Conservation (phyloP, 2,113 vertebrate species). For the Leptodactylus fuscus region DNA sequence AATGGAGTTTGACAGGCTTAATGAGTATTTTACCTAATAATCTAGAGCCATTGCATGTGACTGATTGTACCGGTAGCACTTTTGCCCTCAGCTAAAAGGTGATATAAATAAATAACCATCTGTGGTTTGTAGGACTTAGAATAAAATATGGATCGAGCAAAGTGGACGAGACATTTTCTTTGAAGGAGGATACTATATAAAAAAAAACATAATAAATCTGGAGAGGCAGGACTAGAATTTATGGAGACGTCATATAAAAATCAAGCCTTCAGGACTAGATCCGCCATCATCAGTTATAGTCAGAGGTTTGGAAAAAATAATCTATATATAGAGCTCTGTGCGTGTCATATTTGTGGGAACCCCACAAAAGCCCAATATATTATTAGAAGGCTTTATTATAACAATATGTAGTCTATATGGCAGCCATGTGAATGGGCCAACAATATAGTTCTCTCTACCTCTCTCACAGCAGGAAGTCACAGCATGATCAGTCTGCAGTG, state of each 20-base stretch:
- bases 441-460: neutral
- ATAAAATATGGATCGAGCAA: neutral
- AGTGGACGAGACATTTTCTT: neutral
- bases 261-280: neutral
- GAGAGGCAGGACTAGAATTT: neutral
- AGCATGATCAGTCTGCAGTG: neutral
- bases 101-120: neutral
- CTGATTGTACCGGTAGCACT: neutral
- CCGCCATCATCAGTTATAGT: neutral
- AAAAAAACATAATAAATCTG: neutral
- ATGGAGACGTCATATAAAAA: neutral
- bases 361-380: too few relatives aligned
- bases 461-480: slow-evolving; percentile 6
- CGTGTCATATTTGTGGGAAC: too few relatives aligned
- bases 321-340: too few relatives aligned
- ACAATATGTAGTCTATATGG: too few relatives aligned
- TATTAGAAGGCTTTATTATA: too few relatives aligned
- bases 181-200: too few relatives aligned
- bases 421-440: too few relatives aligned
- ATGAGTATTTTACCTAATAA: slow-evolving; percentile 33
- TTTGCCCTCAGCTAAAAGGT: neutral
- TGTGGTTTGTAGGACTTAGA: neutral
- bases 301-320: neutral
- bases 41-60: neutral
- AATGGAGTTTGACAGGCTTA: slow-evolving; percentile 29